phyloP scores from a whole-genome alignment of 2,113 vertebrate species.

The Podarcis raffonei region DNA sequence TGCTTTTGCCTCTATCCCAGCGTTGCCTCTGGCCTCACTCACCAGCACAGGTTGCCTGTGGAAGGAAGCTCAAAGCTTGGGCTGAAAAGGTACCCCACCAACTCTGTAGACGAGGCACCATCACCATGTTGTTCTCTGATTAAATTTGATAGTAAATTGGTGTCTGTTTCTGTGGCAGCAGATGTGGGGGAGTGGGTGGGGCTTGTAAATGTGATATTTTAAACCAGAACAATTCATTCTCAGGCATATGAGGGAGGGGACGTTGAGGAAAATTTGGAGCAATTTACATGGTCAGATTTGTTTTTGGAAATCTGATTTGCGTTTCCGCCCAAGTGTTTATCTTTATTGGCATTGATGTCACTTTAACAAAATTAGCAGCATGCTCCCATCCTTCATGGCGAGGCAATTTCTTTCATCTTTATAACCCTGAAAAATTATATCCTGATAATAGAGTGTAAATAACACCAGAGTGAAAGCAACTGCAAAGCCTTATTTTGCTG shows the following conservation, averaged over 20 bases:
- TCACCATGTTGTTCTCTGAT: neutral
- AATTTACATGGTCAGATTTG: constrained; percentile 41
- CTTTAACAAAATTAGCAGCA: constrained; percentile 51
- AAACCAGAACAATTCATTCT: constrained; percentile 48
- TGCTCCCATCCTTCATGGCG: constrained; percentile 47
- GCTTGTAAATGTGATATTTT: constrained; percentile 15
- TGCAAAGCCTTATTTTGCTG: neutral
- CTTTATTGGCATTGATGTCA: constrained; percentile 46
- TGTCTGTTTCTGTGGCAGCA: neutral
- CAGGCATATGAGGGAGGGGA: constrained; percentile 24
- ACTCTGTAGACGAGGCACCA: too few relatives aligned
- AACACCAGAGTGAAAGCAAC: constrained; percentile 13
- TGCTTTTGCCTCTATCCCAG: too few relatives aligned
- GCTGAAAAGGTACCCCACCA: too few relatives aligned
- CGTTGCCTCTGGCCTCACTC: too few relatives aligned
- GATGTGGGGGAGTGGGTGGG: neutral
- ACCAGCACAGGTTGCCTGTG: too few relatives aligned
- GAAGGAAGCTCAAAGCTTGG: too few relatives aligned
- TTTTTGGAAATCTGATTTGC: constrained; percentile 38
- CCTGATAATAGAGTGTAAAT: constrained; percentile 28
- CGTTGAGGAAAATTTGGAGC: constrained; percentile 39
- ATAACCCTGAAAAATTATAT: constrained; percentile 31
- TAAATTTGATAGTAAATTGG: neutral
- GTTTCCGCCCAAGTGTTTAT: constrained; percentile 46
- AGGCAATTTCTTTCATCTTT: constrained; percentile 49